These are phyloP conservation scores for Ephestia elutella DNA, from an alignment of 1,140 invertebrate species.

Conservation along the genomic window DNA sequence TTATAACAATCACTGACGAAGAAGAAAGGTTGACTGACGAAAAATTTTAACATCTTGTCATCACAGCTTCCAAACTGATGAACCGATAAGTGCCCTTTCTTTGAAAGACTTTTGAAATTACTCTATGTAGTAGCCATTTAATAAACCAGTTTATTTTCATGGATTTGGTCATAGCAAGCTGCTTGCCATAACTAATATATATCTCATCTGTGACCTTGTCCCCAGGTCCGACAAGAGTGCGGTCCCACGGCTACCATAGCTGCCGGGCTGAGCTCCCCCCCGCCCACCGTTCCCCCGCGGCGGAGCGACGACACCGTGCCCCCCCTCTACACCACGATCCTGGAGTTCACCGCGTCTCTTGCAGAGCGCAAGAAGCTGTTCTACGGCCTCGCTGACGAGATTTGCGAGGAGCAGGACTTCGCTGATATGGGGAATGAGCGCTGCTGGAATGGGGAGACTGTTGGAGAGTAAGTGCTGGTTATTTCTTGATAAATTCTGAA, in stretches of 20 bases:
- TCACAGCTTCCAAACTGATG: no score
- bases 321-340: conserved; percentile 74
- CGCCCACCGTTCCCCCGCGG: conserved; percentile 36
- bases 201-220: no score
- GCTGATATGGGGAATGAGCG: conserved; percentile 75
- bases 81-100: no score
- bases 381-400: conserved; percentile 77
- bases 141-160: no score
- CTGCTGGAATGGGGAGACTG: conserved; percentile 85
- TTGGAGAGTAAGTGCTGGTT: conserved; percentile 83
- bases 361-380: conserved; percentile 82
- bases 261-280: conserved; percentile 26
- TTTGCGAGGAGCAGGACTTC: conserved; percentile 79
- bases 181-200: no score
- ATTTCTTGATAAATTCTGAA: not conserved
- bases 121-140: no score
- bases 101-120: no score
- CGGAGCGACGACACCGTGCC: conserved; percentile 53
- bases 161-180: no score
- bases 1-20: no score
- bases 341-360: conserved; percentile 79
- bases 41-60: no score
- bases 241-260: conserved; percentile 61
- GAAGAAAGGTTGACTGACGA: no score
- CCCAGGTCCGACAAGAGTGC: conserved; percentile 75